Base-by-base conservation (phyloP, 1,140 invertebrate genomes). In the Tetramorium simillimum region DNA sequence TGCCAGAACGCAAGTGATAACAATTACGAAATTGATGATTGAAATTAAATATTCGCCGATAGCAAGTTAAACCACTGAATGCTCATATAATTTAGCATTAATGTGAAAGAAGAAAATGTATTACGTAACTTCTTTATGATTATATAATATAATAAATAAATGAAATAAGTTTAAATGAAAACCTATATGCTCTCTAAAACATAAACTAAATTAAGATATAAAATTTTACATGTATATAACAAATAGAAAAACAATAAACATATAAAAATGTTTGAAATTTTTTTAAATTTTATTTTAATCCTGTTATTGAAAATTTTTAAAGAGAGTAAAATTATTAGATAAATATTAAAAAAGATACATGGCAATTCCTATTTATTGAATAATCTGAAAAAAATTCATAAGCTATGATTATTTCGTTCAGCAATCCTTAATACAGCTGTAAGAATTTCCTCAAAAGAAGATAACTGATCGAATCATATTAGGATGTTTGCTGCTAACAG, bases 351-450 rank as follows among this genome's bases (percentile, higher is more conserved):
- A 51, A 24, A 28, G 21, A 63, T 86, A 85, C 14, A 87, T 95
- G 95, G 95, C 95, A 93, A 94, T 93, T 93, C 90, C 89, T 93
- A 93, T 93, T 94, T 93, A 93, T 91, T 46, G 46, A 70, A 90
- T 72, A 53, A 92, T 93, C 93, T 93, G 93, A 92, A 94, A 91
- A 86, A 75, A 89, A 90, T 86, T 77, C 6, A 86, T 62, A 85
- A 87, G 24, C 43, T 82, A 69, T 86, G n/a, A 86, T 87, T 88
- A 80, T 67, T 70, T 75, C 14, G 14, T 82, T 53, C 12, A 28
- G 4, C 40, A 18, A 12, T 46, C 9, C 24, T 81, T 33, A 56
- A 81, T 58, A 40, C 5, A 46, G 69, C 18, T 65, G 7, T 65
- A 67, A 67, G 1, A 2, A 46, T 72, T 60, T 73, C 4, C 14